Percentiles rank a stretch among this genome's conserved stretches.
Evolutionary conservation across 2,113 vertebrate genomes (phyloP).

Genomic region (Xiphorhynchus elegans): DNA sequence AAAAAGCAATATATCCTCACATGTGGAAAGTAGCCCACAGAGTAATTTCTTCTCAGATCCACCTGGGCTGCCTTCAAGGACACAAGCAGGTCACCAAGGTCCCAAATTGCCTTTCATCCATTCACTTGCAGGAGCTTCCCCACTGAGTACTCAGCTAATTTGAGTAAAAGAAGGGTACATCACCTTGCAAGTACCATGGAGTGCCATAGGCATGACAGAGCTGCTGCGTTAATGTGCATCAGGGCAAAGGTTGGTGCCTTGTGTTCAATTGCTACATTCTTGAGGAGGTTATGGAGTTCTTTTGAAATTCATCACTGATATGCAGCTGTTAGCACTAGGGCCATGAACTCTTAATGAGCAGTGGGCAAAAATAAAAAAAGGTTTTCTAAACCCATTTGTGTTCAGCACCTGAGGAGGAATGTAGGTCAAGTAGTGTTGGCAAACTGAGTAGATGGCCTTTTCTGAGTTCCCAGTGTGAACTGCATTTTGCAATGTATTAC

Average conservation of each 20-base stretch:
- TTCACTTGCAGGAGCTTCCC: not conserved
- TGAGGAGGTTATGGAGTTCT: not conserved
- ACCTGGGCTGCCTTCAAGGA: not conserved
- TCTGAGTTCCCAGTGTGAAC: not conserved
- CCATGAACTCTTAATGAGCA: not conserved
- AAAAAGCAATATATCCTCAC: not conserved
- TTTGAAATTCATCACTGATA: not conserved
- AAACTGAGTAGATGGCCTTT: not conserved
- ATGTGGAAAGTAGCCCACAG: not conserved
- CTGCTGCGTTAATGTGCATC: not conserved
- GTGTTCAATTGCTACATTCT: not conserved
- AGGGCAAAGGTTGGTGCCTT: not conserved
- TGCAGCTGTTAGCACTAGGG: not conserved
- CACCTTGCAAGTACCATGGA: fast-evolving
- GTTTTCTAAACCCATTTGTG: not conserved
- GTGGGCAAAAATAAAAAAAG: not conserved
- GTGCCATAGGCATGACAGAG: not conserved
- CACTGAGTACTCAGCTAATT: not conserved
- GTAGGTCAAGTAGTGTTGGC: not conserved
- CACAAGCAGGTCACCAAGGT: not conserved
- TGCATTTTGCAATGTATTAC: not conserved
- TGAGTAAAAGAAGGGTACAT: not conserved
- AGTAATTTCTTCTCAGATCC: not conserved
- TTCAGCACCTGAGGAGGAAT: not conserved
- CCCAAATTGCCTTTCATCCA: not conserved